phyloP scores from a whole-genome alignment of 2,113 vertebrate genomes.

The Sialia sialis region DNA sequence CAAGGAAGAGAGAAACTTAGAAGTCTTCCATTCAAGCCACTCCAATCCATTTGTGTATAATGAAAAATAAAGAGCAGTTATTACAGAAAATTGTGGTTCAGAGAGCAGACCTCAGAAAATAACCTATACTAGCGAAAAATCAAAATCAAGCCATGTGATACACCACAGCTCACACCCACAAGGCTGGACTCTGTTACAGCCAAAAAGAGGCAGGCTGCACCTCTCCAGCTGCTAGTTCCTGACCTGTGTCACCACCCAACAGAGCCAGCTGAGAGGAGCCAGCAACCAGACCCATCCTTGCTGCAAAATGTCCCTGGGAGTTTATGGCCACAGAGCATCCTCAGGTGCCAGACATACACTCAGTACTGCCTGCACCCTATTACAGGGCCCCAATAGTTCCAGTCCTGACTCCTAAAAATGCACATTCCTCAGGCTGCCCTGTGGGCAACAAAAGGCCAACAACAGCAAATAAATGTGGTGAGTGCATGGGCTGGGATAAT shows the following conservation, averaged over 20 bases:
- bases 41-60: background rate
- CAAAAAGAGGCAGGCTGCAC: background rate
- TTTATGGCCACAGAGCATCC: background rate
- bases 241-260: background rate
- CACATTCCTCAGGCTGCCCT: background rate
- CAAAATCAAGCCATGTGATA: background rate
- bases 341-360: background rate
- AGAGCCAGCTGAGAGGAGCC: background rate
- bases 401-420: background rate
- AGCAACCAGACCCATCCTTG: background rate
- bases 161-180: background rate
- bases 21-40: background rate
- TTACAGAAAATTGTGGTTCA: background rate
- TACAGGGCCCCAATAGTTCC: background rate
- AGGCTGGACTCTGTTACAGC: background rate
- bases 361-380: fast-evolving
- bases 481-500: background rate
- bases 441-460: background rate
- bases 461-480: background rate
- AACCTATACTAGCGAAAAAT: background rate
- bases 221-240: background rate
- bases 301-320: background rate
- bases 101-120: background rate
- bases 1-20: background rate
- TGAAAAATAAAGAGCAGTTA: background rate